Conservation (phyloP, 2,888 invertebrate genomes). For the Stenodera caucasica region DNA sequence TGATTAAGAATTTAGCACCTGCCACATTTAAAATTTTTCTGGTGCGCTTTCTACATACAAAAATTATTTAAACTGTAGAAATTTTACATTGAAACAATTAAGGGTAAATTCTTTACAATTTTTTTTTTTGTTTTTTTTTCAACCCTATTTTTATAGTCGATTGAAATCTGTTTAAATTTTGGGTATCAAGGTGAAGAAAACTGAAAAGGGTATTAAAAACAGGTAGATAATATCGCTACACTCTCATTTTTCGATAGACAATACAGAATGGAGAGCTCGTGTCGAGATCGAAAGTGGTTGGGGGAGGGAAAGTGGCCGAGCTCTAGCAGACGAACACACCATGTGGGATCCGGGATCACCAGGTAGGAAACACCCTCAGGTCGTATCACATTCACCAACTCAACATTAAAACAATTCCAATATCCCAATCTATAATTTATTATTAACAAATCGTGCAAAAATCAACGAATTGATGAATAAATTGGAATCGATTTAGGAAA, state of each 20-base stretch:
- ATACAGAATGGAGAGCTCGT: not conserved
- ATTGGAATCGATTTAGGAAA: too few relatives aligned
- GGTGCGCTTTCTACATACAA: conserved; percentile 1
- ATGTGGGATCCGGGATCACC: conserved; percentile 34
- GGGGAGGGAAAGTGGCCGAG: conserved; percentile 25
- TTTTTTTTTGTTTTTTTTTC: not conserved
- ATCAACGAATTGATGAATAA: too few relatives aligned
- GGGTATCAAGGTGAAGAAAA: not conserved
- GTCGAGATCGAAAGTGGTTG: conserved; percentile 27
- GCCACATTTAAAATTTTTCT: not conserved
- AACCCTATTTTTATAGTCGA: too few relatives aligned
- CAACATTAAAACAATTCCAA: too few relatives aligned
- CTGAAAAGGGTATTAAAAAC: not conserved
- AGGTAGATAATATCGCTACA: conserved; percentile 9
- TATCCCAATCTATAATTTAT: too few relatives aligned
- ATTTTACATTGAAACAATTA: too few relatives aligned
- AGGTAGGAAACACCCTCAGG: conserved; percentile 18
- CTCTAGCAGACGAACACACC: conserved; percentile 31
- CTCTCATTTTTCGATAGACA: conserved; percentile 13
- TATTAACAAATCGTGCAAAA: too few relatives aligned
- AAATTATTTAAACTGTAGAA: too few relatives aligned
- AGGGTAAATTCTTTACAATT: too few relatives aligned
- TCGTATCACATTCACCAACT: conserved; percentile 10
- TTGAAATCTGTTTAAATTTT: too few relatives aligned
- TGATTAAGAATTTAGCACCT: conserved; percentile 2